These are phyloP conservation scores for Oryzias sinensis DNA, from an alignment of 2,797 vertebrate genomes.

Conservation along the genomic window DNA sequence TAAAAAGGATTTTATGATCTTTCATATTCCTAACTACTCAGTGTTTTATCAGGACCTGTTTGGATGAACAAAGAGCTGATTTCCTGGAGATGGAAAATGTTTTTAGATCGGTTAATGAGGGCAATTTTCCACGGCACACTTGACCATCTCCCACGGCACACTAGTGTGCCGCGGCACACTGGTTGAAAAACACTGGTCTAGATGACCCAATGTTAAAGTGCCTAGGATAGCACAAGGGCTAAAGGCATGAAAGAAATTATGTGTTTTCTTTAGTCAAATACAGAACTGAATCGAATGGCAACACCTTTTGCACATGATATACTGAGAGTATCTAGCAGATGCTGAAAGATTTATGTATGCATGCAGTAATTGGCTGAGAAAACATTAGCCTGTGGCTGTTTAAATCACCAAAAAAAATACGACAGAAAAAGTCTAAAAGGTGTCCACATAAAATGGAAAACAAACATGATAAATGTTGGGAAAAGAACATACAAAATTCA, in stretches of 20 bases:
- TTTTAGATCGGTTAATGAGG: too few species aligned
- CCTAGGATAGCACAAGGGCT: too few species aligned
- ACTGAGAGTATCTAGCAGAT: conserved; percentile 27
- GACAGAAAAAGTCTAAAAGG: conserved; percentile 1
- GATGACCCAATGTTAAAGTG: too few species aligned
- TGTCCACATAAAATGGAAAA: conserved; percentile 24
- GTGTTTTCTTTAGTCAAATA: conserved; percentile 20
- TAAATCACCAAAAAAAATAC: conserved; percentile 11
- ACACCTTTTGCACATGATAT: conserved; percentile 14
- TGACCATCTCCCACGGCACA: too few species aligned
- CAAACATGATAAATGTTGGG: conserved; percentile 8
- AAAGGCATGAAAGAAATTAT: not conserved
- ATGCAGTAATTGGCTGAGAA: conserved; percentile 25
- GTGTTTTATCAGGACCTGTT: too few species aligned
- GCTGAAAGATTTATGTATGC: conserved; percentile 32
- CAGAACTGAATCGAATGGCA: conserved; percentile 12
- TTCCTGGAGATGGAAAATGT: too few species aligned
- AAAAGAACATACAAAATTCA: conserved; percentile 14
- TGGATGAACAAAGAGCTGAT: too few species aligned
- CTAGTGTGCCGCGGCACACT: too few species aligned
- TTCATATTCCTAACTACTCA: too few species aligned
- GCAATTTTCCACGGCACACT: too few species aligned
- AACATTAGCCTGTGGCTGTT: conserved; percentile 22
- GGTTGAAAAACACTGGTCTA: too few species aligned
- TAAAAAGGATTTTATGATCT: too few species aligned